Conservation (phyloP, 2,797 vertebrate genomes). For the Sylvilagus floridanus region DNA sequence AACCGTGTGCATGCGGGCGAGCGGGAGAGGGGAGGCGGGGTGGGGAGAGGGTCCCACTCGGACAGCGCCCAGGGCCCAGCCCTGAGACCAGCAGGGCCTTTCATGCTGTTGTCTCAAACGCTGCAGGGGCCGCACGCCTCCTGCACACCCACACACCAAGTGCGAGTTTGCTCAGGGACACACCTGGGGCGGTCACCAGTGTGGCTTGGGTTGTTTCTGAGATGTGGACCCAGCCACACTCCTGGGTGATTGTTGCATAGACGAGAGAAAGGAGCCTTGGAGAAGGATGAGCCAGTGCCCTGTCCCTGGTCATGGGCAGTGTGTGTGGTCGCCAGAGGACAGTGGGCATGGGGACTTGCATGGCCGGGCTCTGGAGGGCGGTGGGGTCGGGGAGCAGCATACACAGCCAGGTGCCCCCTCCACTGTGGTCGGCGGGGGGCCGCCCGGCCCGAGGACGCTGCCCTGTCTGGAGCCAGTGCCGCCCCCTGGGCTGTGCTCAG, state of each 20-base stretch:
- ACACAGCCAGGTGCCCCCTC: accelerated
- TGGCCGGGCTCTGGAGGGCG: too few relatives aligned
- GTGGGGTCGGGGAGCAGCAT: not conserved
- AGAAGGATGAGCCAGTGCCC: too few relatives aligned
- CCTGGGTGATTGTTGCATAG: not conserved
- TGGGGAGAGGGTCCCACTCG: accelerated
- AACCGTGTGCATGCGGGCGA: accelerated
- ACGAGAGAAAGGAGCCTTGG: not conserved
- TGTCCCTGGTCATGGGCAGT: not conserved
- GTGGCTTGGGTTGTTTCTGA: accelerated
- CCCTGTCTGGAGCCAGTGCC: not conserved
- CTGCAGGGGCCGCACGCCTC: too few relatives aligned
- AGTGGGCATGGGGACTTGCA: too few relatives aligned
- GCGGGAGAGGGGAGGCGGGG: accelerated
- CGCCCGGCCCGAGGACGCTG: not conserved
- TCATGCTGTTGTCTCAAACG: not conserved
- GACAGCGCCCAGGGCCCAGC: accelerated
- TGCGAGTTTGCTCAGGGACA: accelerated
- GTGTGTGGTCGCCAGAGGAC: too few relatives aligned
- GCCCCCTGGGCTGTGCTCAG: accelerated
- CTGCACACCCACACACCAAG: too few relatives aligned
- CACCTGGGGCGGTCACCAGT: accelerated
- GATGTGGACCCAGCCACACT: accelerated
- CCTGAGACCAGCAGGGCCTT: not conserved
- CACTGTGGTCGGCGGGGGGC: too few relatives aligned